phyloP scores from a whole-genome alignment of 2,113 vertebrate species.

The Apteryx mantelli region DNA sequence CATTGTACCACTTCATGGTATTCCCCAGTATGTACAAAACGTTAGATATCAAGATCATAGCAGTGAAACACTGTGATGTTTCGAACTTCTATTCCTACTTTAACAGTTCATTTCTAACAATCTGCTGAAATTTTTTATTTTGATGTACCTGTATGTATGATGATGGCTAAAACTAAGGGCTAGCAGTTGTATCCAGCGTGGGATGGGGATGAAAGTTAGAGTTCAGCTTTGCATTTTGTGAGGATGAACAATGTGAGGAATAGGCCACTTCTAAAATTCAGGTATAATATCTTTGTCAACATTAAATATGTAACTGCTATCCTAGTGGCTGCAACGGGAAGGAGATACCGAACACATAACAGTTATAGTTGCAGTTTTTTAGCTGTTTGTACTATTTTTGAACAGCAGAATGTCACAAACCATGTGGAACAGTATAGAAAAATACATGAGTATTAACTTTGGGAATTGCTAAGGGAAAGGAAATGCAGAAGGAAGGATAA shows the following conservation, averaged over 20 bases:
- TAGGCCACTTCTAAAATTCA: slow-evolving; percentile 51
- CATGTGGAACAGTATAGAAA: neutral
- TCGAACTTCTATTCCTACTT: slow-evolving; percentile 34
- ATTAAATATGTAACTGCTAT: neutral
- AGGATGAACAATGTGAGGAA: slow-evolving; percentile 46
- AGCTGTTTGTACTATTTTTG: neutral
- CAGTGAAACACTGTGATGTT: slow-evolving; percentile 33
- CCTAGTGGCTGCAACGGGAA: neutral
- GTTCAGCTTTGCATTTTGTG: neutral
- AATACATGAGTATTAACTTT: neutral
- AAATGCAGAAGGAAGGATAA: neutral
- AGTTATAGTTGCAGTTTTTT: neutral
- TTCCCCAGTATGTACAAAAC: neutral
- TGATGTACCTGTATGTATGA: slow-evolving; percentile 40
- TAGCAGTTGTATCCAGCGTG: neutral
- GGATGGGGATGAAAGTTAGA: slow-evolving; percentile 37
- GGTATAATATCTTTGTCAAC: neutral
- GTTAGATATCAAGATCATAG: slow-evolving; percentile 21
- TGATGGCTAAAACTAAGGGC: neutral
- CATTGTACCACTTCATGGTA: neutral
- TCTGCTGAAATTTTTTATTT: slow-evolving; percentile 61
- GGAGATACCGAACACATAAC: neutral
- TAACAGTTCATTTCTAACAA: slow-evolving; percentile 34
- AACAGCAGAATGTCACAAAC: neutral
- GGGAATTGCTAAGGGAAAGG: neutral